These are phyloP conservation scores for Poeciliopsis turneri DNA, from an alignment of 2,797 vertebrate genomes.

Conservation along the genomic window DNA sequence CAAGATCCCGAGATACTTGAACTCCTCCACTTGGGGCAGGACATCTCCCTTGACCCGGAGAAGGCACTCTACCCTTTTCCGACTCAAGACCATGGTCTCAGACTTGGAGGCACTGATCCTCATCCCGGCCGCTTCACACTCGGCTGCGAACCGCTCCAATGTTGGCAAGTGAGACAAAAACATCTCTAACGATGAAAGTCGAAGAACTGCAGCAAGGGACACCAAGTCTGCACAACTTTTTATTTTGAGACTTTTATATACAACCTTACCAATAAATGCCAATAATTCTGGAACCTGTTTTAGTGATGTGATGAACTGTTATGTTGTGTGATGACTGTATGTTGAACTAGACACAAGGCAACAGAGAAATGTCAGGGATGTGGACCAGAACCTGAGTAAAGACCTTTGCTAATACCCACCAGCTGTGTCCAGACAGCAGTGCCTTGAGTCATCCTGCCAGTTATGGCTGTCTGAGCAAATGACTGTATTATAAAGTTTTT, in stretches of 20 bases:
- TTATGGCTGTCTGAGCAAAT: slow-evolving; percentile 4
- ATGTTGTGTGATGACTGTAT: neutral
- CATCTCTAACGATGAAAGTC: neutral
- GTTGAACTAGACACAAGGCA: slow-evolving; percentile 20
- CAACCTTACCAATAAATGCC: neutral
- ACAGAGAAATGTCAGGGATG: slow-evolving; percentile 56
- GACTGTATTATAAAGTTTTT: slow-evolving; percentile 32
- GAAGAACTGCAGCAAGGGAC: neutral
- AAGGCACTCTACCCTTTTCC: too few relatives aligned
- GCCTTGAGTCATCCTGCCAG: slow-evolving; percentile 71
- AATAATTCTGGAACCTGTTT: neutral
- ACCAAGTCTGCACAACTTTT: neutral
- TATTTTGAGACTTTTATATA: neutral
- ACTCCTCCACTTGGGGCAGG: too few relatives aligned
- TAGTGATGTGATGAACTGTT: neutral
- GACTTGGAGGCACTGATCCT: too few relatives aligned
- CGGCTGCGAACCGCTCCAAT: too few relatives aligned
- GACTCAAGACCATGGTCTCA: too few relatives aligned
- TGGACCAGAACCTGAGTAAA: slow-evolving; percentile 52
- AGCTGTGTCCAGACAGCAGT: slow-evolving; percentile 65
- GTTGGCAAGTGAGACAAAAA: neutral
- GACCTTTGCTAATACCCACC: slow-evolving; percentile 69
- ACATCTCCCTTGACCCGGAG: too few relatives aligned
- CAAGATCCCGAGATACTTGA: too few relatives aligned
- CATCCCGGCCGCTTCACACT: too few relatives aligned